A percentile compares a stretch with the other conserved stretches of the same genome.
phyloP scores from a whole-genome alignment of 1,140 invertebrate genomes.

The Saccostrea echinata region DNA sequence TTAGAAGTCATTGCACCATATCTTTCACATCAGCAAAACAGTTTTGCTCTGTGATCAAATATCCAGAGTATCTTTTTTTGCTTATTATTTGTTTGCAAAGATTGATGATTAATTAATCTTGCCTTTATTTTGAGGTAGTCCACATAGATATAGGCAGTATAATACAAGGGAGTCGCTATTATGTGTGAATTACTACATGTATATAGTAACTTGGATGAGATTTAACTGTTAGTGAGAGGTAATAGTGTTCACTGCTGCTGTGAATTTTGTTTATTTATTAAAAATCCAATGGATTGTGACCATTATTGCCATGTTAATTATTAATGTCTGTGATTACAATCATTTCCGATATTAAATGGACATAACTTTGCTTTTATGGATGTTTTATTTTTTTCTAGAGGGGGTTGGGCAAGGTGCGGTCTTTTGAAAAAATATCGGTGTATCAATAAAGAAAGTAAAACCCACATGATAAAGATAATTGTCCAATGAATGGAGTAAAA shows the following conservation, averaged over 20 bases:
- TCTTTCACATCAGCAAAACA: too few species aligned
- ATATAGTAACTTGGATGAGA: background rate
- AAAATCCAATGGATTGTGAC: conserved; percentile 33
- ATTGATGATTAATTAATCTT: too few species aligned
- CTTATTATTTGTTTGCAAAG: too few species aligned
- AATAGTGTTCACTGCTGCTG: conserved; percentile 24
- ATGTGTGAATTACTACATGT: background rate
- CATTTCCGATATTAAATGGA: conserved; percentile 35
- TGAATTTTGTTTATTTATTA: conserved; percentile 24
- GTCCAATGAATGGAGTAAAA: too few species aligned
- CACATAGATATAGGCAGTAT: background rate
- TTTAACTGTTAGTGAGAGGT: background rate
- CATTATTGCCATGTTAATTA: conserved; percentile 32
- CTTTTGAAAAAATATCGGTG: too few species aligned
- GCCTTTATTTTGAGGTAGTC: background rate
- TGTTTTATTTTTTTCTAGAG: too few species aligned
- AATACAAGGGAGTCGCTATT: background rate
- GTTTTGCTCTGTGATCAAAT: too few species aligned
- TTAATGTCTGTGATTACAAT: conserved; percentile 33
- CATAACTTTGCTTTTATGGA: background rate
- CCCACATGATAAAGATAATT: too few species aligned
- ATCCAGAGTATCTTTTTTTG: too few species aligned
- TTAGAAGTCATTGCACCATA: too few species aligned
- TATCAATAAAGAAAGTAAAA: too few species aligned
- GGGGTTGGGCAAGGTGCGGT: too few species aligned